Evolutionary conservation across 1,140 invertebrate species (phyloP).

Genomic region (Gonatopus flavifemur): DNA sequence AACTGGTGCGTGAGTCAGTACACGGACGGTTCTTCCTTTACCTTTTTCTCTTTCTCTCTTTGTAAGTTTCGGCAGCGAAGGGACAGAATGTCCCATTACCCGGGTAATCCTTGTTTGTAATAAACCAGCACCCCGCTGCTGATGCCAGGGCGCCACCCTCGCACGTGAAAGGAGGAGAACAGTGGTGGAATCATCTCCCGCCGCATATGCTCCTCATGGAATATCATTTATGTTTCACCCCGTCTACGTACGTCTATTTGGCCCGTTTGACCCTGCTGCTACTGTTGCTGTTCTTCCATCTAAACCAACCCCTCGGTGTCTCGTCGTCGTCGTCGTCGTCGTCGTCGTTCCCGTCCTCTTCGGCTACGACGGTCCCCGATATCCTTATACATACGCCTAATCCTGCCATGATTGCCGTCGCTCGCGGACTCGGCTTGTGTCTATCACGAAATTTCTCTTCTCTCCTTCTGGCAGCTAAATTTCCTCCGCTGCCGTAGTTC

Average conservation of each 20-base stretch:
- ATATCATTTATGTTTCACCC: slow-evolving; percentile 56
- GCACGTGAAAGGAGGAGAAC: slow-evolving; percentile 24
- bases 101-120: slow-evolving; percentile 59
- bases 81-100: slow-evolving; percentile 54
- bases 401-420: slow-evolving; percentile 50
- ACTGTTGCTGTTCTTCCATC: too few species aligned
- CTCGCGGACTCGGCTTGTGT: slow-evolving; percentile 24
- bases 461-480: too few species aligned
- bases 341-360: slow-evolving; percentile 25
- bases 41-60: too few species aligned
- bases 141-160: slow-evolving; percentile 19
- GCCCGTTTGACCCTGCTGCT: slow-evolving; percentile 37
- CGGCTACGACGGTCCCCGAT: slow-evolving; percentile 20
- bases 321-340: slow-evolving; percentile 23
- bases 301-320: slow-evolving; percentile 1
- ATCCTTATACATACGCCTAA: slow-evolving; percentile 49
- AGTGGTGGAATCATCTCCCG: slow-evolving; percentile 35
- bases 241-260: slow-evolving; percentile 33
- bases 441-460: slow-evolving; percentile 28
- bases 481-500: too few species aligned
- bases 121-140: slow-evolving; percentile 54
- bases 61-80: slow-evolving; percentile 23
- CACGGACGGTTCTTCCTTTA: slow-evolving; percentile 24
- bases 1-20: slow-evolving; percentile 33
- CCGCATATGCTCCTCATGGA: slow-evolving; percentile 56